Conservation (phyloP, 1,140 invertebrate genomes). For the Copidosoma floridanum region DNA sequence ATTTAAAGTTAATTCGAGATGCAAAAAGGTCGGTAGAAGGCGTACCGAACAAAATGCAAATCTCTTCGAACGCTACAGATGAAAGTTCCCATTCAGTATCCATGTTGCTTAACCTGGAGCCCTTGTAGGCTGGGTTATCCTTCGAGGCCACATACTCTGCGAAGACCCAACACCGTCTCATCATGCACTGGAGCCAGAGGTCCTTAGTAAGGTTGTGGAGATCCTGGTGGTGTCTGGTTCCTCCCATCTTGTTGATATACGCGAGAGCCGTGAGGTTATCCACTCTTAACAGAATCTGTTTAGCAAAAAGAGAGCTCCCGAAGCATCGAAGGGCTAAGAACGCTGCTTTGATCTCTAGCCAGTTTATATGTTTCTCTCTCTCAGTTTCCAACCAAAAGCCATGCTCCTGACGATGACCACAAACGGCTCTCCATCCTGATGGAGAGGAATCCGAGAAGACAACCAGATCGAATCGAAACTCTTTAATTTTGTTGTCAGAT, state of each 20-base stretch:
- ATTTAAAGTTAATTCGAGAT: slow-evolving; percentile 12
- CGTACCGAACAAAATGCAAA: background rate
- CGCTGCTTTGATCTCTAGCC: no score
- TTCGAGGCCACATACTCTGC: slow-evolving; percentile 41
- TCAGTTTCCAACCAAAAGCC: slow-evolving; percentile 37
- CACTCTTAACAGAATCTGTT: slow-evolving; percentile 39
- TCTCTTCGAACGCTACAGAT: slow-evolving; percentile 6
- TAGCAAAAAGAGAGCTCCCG: slow-evolving; percentile 32
- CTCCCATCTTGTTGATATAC: slow-evolving; percentile 43
- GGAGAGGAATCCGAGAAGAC: slow-evolving; percentile 46
- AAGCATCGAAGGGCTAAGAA: slow-evolving; percentile 45
- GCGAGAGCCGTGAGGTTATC: no score
- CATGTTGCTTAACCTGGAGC: slow-evolving; percentile 28
- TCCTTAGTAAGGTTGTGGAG: slow-evolving; percentile 31
- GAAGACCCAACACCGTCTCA: background rate
- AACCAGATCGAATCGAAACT: no score
- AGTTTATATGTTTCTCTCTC: slow-evolving; percentile 26
- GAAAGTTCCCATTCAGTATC: slow-evolving; percentile 22
- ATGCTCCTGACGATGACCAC: slow-evolving; percentile 25
- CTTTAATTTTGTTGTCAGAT: slow-evolving; percentile 13
- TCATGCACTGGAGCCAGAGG: slow-evolving; percentile 4
- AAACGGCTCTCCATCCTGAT: slow-evolving; percentile 45
- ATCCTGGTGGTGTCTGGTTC: slow-evolving; percentile 33
- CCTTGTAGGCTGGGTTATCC: slow-evolving; percentile 34
- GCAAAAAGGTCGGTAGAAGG: slow-evolving; percentile 14